These are phyloP conservation scores for Neodiprion virginianus DNA, from an alignment of 1,140 invertebrate species.

Conservation along the genomic window DNA sequence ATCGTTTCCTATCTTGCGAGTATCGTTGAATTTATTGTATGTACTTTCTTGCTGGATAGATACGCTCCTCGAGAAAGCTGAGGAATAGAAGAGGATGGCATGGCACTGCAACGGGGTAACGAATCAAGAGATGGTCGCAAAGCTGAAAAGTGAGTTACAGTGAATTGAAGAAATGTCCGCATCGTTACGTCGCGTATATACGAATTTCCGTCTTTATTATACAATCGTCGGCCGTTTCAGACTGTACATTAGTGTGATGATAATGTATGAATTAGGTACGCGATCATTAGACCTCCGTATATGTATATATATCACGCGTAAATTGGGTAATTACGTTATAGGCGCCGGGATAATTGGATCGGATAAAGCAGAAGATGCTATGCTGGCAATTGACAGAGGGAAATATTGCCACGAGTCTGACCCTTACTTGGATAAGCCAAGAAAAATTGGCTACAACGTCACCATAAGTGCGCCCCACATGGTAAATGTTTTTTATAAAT, in stretches of 20 bases:
- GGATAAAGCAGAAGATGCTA: slow-evolving; percentile 80
- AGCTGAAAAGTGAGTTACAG: slow-evolving; percentile 44
- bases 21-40: no score
- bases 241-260: no score
- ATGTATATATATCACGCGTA: slow-evolving; percentile 14
- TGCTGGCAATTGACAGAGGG: slow-evolving; percentile 86
- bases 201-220: no score
- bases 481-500: slow-evolving; percentile 65
- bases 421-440: slow-evolving; percentile 91
- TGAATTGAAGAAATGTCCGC: no score
- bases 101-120: slow-evolving; percentile 56
- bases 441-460: slow-evolving; percentile 87
- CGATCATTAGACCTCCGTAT: no score
- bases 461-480: slow-evolving; percentile 99
- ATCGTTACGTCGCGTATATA: no score
- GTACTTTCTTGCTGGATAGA: no score
- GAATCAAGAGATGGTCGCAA: slow-evolving; percentile 54
- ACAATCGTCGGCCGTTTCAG: no score
- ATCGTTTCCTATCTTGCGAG: background rate
- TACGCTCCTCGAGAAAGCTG: no score
- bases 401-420: slow-evolving; percentile 75
- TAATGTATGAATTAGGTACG: no score
- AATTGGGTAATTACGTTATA: slow-evolving; percentile 59
- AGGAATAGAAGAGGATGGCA: slow-evolving; percentile 41
- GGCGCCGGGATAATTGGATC: slow-evolving; percentile 87